Evolutionary conservation across 2,888 invertebrate genomes (phyloP), one percentile per base, ranked within the genome.

Genomic region (Pilophorus perplexus): DNA sequence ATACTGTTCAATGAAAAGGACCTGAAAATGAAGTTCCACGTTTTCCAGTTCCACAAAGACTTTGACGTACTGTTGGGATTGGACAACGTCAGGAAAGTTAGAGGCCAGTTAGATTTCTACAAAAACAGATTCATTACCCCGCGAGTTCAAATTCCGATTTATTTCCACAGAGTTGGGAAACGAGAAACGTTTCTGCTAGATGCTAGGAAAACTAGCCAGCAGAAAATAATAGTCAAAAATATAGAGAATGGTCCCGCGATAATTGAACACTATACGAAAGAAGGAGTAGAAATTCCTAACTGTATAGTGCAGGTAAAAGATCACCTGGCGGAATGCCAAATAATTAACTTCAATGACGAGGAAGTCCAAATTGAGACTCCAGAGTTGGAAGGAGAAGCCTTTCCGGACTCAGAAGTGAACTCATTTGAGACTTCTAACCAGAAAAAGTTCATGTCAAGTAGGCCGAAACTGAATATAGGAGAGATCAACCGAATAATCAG

Each of bases 161-260:
- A 3, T 3, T 38, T 3, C 6, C 38, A 38, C 3, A 2, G 14
- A 3, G 14, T 3, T 12, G 6, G n/a, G 12, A 38, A 38, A 38
- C 38, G n/a, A 38, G n/a, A n/a, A n/a, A n/a, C n/a, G n/a, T n/a
- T n/a, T n/a, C n/a, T n/a, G n/a, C n/a, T n/a, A n/a, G n/a, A n/a
- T n/a, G n/a, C n/a, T n/a, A n/a, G n/a, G n/a, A n/a, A 73, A 66
- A 73, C 76, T 0, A 59, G 66, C 6, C 75, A 76, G 33, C 74
- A 73, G 69, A 70, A 71, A n/a, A 75, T 75, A 1, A 72, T 68
- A 64, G 22, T 62, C 6, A 75, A 76, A 62, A 54, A 70, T 5
- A 73, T 73, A 65, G 76, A 74, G 3, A 76, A 76, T 38, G 74
- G 72, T 5, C 55, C 74, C 4, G 44, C 64, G 12, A 27, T 37